Conservation (phyloP, 2,797 vertebrate species). For the Myotis myotis region DNA sequence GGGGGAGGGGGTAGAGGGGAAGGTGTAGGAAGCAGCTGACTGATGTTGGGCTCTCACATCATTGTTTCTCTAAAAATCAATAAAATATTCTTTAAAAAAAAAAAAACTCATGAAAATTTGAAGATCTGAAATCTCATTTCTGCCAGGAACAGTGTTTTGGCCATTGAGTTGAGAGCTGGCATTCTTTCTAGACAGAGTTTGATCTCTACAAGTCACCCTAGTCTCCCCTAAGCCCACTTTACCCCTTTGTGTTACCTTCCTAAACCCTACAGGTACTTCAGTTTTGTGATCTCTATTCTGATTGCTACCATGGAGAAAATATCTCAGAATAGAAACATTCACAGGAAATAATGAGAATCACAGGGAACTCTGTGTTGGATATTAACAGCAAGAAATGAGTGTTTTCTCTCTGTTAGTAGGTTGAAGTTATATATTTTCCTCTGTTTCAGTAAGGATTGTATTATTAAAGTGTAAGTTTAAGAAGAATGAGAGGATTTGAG, state of each 20-base stretch:
- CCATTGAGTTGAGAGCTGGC: not conserved
- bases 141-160: not conserved
- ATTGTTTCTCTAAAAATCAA: not conserved
- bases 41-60: not conserved
- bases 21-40: not conserved
- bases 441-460: not conserved
- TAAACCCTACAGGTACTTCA: not conserved
- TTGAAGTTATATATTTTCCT: not conserved
- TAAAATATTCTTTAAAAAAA: not conserved
- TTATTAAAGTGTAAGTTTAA: constrained; percentile 24
- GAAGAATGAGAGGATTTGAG: not conserved
- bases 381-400: not conserved
- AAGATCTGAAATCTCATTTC: not conserved
- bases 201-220: not conserved
- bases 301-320: not conserved
- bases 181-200: not conserved
- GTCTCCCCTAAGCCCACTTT: not conserved
- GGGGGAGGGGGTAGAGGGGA: no score
- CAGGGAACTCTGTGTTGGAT: not conserved
- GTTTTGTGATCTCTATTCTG: not conserved
- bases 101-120: not conserved
- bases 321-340: not conserved
- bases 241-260: not conserved
- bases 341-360: not conserved
- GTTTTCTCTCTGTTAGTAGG: not conserved